Evolutionary conservation across 2,797 vertebrate genomes (phyloP), one percentile per base, ranked within the genome.

Genomic region (Etheostoma nigrum): DNA sequence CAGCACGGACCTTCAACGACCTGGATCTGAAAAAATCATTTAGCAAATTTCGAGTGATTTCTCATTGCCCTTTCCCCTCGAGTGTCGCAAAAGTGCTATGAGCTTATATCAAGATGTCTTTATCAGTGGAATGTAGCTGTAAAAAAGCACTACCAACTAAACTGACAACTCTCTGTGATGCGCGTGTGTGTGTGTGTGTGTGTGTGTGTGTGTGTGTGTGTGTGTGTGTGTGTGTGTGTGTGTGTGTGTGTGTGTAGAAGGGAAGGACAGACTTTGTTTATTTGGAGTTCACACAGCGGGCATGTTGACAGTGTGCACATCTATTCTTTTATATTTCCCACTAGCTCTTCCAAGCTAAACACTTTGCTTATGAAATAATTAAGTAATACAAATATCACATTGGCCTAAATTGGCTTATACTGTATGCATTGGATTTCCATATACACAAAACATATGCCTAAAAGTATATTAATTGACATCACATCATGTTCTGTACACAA

Each of bases 191-290:
- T 2, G 2, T 36, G 33, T 10, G 33, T 36, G 33, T 10, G 33
- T 36, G 33, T 10, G 33, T 36, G 33, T 10, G 33, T 36, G 33
- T 10, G 33, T 36, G 33, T 9, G 33, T 33, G 33, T 33, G 33
- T 33, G 33, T 8, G 33, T 36, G 33, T 9, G 33, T 36, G 33
- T 9, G 33, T 36, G 36, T 11, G 36, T 40, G 36, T 11, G 36
- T 40, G 36, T 11, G 10, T 36, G 36, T 36, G 36, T 36, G 36
- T 36, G 36, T 36, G 36, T 36, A 10, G 30, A 10, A 10, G 36
- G 36, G 36, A 8, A 1, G 62, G 82, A 40, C 86, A 87, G 81
- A 86, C 76, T 72, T 72, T 86, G 71, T 82, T 87, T 76, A 72
- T 74, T 59, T 86, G 67, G 75, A 67, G 42, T 75, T 71, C 72